These are phyloP conservation scores for Rynchops niger DNA, from an alignment of 2,113 vertebrate species.

Conservation along the genomic window DNA sequence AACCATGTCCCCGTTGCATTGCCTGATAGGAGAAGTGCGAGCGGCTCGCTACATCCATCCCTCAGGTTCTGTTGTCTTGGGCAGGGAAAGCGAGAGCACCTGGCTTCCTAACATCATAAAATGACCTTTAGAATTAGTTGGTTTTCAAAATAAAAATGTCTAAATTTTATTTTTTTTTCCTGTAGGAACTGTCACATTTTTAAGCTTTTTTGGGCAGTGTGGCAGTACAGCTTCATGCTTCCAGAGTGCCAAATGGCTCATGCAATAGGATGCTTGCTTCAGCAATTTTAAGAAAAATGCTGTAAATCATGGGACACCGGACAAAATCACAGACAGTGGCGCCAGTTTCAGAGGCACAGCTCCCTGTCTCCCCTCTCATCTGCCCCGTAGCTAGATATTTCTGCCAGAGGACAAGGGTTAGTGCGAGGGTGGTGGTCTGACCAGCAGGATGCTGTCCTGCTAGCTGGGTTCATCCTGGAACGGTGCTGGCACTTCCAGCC, in stretches of 20 bases:
- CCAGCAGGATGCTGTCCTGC: not conserved
- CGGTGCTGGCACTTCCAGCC: not conserved
- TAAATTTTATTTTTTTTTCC: not conserved
- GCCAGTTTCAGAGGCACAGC: not conserved
- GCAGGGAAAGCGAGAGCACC: not conserved
- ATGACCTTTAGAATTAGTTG: not conserved
- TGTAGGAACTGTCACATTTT: not conserved
- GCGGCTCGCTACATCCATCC: not conserved
- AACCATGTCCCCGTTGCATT: not conserved
- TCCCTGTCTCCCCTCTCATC: not conserved
- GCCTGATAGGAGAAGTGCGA: accelerated
- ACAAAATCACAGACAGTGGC: not conserved
- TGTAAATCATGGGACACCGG: not conserved
- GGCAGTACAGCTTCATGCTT: not conserved
- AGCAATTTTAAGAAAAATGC: not conserved
- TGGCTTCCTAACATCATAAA: not conserved
- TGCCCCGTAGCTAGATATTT: not conserved
- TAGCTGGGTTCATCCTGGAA: not conserved
- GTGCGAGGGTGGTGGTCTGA: not conserved
- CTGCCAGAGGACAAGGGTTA: not conserved
- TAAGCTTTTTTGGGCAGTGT: not conserved
- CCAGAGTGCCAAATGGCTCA: not conserved
- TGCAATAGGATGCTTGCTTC: not conserved
- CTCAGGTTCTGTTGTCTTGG: not conserved
- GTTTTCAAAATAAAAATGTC: not conserved